Conservation (phyloP, 2,113 vertebrate species). For the Lepus timidus region DNA sequence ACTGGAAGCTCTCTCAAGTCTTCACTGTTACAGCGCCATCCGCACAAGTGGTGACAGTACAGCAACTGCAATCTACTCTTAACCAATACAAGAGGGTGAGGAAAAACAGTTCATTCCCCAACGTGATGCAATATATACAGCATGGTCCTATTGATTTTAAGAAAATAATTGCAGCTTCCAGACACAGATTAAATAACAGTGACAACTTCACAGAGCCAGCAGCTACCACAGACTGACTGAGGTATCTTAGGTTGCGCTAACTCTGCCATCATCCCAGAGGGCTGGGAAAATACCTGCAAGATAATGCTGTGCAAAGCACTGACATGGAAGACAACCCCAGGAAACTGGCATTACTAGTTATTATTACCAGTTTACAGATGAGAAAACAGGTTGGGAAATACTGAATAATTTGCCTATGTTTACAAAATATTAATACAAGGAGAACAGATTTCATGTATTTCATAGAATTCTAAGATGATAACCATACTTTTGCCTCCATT, state of each 20-base stretch:
- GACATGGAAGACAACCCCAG: fast-evolving
- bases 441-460: background rate
- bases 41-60: background rate
- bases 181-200: conserved; percentile 49
- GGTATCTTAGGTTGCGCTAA: background rate
- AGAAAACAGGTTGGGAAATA: background rate
- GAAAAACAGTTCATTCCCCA: conserved; percentile 15
- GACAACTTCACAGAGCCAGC: conserved; percentile 8
- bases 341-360: background rate
- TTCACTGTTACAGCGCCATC: background rate
- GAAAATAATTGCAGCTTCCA: background rate
- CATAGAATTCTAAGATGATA: too few relatives aligned
- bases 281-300: background rate
- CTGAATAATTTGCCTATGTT: background rate
- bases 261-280: background rate
- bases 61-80: background rate
- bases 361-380: background rate
- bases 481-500: too few relatives aligned
- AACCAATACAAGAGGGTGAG: conserved; percentile 13
- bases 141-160: conserved; percentile 11
- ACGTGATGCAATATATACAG: background rate
- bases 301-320: background rate
- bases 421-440: background rate
- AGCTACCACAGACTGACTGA: background rate
- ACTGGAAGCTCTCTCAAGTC: background rate